Conservation (phyloP, 2,797 vertebrate species). For the Falco biarmicus region DNA sequence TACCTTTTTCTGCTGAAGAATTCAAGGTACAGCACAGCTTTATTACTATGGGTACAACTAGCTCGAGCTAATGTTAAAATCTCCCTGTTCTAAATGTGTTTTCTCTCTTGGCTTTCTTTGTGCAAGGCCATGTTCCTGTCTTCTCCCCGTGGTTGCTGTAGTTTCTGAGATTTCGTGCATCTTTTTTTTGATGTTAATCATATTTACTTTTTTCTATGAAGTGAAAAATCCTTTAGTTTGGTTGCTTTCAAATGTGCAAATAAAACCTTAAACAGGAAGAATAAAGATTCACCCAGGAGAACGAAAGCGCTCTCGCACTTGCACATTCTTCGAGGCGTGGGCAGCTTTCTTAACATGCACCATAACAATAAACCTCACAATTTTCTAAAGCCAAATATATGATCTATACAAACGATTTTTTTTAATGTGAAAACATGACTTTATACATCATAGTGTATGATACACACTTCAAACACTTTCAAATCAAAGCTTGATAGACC, state of each 20-base stretch:
- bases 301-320: not conserved
- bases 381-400: conserved; percentile 63
- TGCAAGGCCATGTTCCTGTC: not conserved
- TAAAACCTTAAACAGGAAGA: not conserved
- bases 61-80: not conserved
- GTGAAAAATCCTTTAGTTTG: not conserved
- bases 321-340: not conserved
- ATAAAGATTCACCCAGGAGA: conserved; percentile 2
- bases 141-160: not conserved
- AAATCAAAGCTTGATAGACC: conserved; percentile 48
- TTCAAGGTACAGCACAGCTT: not conserved
- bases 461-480: conserved; percentile 57
- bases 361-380: conserved; percentile 8
- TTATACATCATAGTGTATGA: conserved; percentile 64
- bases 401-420: conserved; percentile 61
- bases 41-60: not conserved
- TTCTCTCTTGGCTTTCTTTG: not conserved
- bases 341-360: not conserved
- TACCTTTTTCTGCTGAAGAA: not conserved
- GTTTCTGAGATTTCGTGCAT: not conserved
- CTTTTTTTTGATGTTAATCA: not conserved
- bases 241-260: not conserved
- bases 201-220: not conserved
- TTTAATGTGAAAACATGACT: conserved; percentile 70
- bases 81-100: not conserved